These are phyloP conservation scores for Pachydiplax longipennis DNA, from an alignment of 2,888 invertebrate species.

Conservation along the genomic window DNA sequence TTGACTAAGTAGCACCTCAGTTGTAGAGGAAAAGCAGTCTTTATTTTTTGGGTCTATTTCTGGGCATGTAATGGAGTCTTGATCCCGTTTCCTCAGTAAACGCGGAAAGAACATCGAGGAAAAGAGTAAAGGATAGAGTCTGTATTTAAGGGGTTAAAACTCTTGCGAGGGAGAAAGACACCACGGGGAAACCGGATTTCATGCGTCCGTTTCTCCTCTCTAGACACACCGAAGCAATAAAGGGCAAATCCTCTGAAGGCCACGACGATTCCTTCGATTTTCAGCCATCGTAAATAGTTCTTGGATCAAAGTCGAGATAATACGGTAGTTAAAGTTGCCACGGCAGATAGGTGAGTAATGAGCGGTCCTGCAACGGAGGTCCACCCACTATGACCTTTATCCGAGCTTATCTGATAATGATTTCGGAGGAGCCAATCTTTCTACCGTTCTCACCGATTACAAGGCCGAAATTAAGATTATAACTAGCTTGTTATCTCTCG, in stretches of 20 bases:
- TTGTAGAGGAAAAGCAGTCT: not conserved
- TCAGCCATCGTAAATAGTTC: not conserved
- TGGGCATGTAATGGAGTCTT: no score
- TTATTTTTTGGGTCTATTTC: no score
- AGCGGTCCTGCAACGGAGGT: not conserved
- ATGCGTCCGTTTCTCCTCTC: not conserved
- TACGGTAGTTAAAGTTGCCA: not conserved
- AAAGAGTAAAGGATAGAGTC: not conserved
- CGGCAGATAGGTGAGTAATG: not conserved
- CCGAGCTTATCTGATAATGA: not conserved
- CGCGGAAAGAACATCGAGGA: no score
- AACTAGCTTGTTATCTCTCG: no score
- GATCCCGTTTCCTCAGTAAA: no score
- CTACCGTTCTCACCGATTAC: not conserved
- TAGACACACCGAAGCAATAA: not conserved
- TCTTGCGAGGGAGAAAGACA: no score
- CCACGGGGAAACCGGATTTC: not conserved
- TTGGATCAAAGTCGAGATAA: not conserved
- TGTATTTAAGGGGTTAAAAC: not conserved
- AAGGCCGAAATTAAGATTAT: no score
- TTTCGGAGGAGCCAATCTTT: not conserved
- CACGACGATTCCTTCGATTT: not conserved
- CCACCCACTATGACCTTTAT: not conserved
- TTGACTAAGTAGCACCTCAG: not conserved
- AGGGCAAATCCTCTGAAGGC: not conserved